Evolutionary conservation across 2,888 invertebrate species (phyloP).

Genomic region (Athalia circularis): DNA sequence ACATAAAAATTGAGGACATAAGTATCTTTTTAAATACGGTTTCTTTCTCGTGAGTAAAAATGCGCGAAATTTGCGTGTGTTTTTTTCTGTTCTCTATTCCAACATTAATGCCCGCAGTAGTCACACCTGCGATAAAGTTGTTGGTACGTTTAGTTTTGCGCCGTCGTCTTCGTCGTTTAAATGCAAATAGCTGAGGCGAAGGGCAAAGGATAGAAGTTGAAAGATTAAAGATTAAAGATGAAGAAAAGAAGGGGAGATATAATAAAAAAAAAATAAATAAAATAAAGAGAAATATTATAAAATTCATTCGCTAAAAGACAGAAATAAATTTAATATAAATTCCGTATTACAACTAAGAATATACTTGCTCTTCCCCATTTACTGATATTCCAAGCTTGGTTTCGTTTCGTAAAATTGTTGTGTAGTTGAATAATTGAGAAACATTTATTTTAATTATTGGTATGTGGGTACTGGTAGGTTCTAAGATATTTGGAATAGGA

Average conservation of each 20-base stretch:
- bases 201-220: constrained; percentile 47
- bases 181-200: constrained; percentile 25
- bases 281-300: constrained; percentile 48
- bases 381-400: background rate
- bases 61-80: background rate
- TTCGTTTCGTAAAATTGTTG: background rate
- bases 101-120: background rate
- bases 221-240: constrained; percentile 51
- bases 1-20: constrained; percentile 24
- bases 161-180: background rate
- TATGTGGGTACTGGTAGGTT: background rate
- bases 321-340: constrained; percentile 74
- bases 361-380: background rate
- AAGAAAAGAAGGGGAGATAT: constrained; percentile 47
- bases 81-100: background rate
- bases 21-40: constrained; percentile 20
- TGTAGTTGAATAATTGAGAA: background rate
- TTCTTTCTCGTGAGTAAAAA: background rate
- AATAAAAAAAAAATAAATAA: constrained; percentile 57
- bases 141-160: background rate
- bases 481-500: background rate
- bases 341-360: constrained; percentile 58
- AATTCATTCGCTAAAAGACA: constrained; percentile 65
- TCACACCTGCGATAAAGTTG: background rate
- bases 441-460: background rate